Percentiles rank a stretch among this genome's conserved stretches.
phyloP scores from a whole-genome alignment of 2,797 vertebrate genomes.

The Typhlichthys eigenmanni region DNA sequence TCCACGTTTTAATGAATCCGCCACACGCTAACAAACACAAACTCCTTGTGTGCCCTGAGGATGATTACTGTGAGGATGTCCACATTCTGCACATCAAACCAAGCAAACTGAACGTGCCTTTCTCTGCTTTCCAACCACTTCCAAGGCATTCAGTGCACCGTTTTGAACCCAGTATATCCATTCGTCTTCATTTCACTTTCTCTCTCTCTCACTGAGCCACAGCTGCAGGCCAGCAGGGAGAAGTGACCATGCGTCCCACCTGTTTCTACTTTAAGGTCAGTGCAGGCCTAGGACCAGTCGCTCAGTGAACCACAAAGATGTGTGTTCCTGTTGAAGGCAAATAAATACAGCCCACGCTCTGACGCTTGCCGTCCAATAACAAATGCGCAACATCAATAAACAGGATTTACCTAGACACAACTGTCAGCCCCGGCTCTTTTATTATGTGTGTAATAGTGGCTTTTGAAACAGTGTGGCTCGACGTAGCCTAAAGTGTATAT shows the following conservation, averaged over 20 bases:
- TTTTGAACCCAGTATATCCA: no score
- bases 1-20: no score
- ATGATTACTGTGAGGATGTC: no score
- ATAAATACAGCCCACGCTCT: constrained; percentile 71
- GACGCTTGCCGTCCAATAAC: constrained; percentile 64
- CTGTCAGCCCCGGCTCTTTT: constrained; percentile 24
- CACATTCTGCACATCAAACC: no score
- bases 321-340: constrained; percentile 59
- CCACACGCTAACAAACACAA: no score
- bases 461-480: constrained; percentile 45
- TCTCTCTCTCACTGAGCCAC: neutral
- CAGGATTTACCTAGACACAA: constrained; percentile 33
- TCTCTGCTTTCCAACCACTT: no score
- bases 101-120: no score
- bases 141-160: no score
- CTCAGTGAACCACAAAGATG: constrained; percentile 28
- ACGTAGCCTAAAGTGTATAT: constrained; percentile 64
- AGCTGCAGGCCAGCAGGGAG: neutral
- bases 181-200: neutral
- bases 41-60: no score
- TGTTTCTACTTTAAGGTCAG: constrained; percentile 35
- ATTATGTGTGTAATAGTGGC: constrained; percentile 57
- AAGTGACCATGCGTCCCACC: constrained; percentile 18
- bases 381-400: constrained; percentile 68
- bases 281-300: constrained; percentile 2